Evolutionary conservation across 2,888 invertebrate genomes (phyloP), one percentile per base, ranked within the genome.

Genomic region (Chouioia cunea): DNA sequence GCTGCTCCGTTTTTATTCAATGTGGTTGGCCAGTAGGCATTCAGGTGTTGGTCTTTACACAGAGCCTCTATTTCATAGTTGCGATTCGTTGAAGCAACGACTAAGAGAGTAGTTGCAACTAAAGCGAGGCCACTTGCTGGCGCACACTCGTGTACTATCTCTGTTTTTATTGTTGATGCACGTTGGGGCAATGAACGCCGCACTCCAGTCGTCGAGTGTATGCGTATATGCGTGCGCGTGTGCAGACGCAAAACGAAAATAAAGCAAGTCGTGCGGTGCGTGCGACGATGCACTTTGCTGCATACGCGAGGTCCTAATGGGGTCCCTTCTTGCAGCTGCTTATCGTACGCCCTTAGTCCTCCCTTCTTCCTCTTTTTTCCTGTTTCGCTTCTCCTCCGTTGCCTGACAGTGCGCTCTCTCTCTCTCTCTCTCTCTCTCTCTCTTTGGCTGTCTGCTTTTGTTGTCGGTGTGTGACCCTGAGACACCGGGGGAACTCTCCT

Each of bases 231-330:
- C 12, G 36, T 36, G 36, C 27, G 6, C 27, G 66, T 71, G 73
- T 68, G 76, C 78, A 78, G 80, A 80, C 78, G 77, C 76, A 76
- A 79, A 36, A 36, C 36, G 36, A 36, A 80, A 80, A 80, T 80
- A 79, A 78, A 77, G 73, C 69, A 76, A 65, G 10, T 4, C 63
- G 70, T 43, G 63, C 69, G 65, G 46, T 16, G 16, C 44, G 36
- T 36, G 44, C 44, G 48, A 12, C 66, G 53, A 27, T 67, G 59
- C 54, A 47, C 27, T 53, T 58, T 50, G 44, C 50, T 44, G 4
- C 6, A 36, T 6, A 36, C 36, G 4, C 58, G 16, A 43, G 18
- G 20, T 48, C 47, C 15, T 66, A 60, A 65, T 65, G 56, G 65
- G 62, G 27, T 43, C 60, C 71, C 58, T 66, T 57, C 18, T 53